A percentile compares a stretch with the other conserved stretches of the same genome.
Evolutionary conservation across 1,140 invertebrate species (phyloP).

Genomic region (Trinorchestia longiramus): DNA sequence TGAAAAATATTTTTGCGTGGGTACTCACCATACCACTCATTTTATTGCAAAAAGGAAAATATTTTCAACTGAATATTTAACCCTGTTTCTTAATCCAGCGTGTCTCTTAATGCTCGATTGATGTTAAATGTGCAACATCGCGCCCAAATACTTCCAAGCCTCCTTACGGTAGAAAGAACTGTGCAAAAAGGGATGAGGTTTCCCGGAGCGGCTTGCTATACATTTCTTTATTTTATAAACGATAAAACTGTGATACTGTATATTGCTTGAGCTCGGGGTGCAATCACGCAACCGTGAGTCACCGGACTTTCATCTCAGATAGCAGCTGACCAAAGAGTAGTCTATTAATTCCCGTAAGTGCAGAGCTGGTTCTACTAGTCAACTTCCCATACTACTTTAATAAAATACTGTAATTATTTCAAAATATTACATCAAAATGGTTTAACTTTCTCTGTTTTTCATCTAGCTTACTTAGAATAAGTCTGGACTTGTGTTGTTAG

Average conservation of each 20-base stretch:
- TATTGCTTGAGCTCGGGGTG: background rate
- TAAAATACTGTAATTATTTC: background rate
- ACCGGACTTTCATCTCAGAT: background rate
- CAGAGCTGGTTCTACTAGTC: background rate
- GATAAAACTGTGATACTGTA: constrained; percentile 50
- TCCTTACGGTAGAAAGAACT: background rate
- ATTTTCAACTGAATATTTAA: background rate
- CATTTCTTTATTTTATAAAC: constrained; percentile 11
- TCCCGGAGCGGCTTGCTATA: background rate
- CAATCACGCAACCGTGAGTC: background rate
- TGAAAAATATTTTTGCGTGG: background rate
- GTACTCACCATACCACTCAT: background rate
- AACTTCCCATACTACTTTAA: background rate
- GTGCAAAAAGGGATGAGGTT: background rate
- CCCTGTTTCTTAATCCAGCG: background rate
- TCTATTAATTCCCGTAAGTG: constrained; percentile 1
- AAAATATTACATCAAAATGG: constrained; percentile 47
- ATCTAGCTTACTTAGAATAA: background rate
- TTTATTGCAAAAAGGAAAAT: background rate
- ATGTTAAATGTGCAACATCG: background rate
- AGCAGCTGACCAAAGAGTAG: constrained; percentile 35
- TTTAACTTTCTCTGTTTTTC: constrained; percentile 22
- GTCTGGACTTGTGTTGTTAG: background rate
- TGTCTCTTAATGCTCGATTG: background rate
- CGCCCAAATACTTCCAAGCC: background rate